phyloP scores from a whole-genome alignment of 2,888 invertebrate genomes.

The Chironomus riparius region DNA sequence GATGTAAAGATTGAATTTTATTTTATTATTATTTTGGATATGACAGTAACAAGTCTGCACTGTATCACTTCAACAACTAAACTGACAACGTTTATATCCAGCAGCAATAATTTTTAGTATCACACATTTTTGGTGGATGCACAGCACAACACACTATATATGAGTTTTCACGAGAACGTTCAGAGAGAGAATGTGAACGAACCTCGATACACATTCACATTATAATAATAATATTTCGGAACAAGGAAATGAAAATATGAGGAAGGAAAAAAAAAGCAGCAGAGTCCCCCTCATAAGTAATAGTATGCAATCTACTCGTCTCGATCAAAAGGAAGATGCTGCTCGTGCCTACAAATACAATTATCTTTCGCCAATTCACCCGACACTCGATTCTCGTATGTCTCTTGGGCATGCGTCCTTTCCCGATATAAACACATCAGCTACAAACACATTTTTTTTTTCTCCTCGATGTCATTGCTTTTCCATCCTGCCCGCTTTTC shows the following conservation, averaged over 20 bases:
- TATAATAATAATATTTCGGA: background rate
- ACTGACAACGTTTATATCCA: background rate
- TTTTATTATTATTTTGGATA: background rate
- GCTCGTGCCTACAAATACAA: background rate
- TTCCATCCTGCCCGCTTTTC: no score
- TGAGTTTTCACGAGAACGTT: background rate
- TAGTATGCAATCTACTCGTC: background rate
- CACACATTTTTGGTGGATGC: background rate
- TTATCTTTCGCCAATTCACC: background rate
- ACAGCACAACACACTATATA: background rate
- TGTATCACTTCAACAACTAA: background rate
- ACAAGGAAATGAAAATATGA: background rate
- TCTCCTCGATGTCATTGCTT: no score
- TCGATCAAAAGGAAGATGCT: background rate
- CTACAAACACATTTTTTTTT: no score
- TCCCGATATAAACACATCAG: no score
- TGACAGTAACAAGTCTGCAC: background rate
- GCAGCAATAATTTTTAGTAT: slow-evolving; percentile 7
- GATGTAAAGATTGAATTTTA: background rate
- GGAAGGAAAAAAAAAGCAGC: background rate
- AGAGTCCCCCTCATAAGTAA: background rate
- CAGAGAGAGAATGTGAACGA: background rate
- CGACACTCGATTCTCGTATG: no score
- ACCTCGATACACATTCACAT: background rate
- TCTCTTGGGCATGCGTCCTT: background rate